Base-by-base conservation (phyloP, 1,140 invertebrate species). In the Camponotus floridanus region DNA sequence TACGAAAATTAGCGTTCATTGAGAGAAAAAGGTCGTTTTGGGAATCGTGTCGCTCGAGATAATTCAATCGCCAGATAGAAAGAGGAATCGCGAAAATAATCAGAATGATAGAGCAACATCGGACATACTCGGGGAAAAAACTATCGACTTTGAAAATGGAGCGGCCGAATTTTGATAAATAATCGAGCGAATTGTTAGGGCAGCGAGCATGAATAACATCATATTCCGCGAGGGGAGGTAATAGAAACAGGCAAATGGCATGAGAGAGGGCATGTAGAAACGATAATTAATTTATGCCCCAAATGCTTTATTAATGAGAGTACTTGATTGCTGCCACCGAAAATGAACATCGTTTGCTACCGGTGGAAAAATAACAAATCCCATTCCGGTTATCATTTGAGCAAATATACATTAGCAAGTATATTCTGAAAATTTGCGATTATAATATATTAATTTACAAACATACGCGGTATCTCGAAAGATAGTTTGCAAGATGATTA, bases 271-370 rank as follows among this genome's bases (percentile, higher is more conserved):
- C 11, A 55, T n/a, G 11, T 4, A 1, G 18, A 39, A 33, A 18
- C 33, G 59, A 65, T 80, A 78, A 67, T 76, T 65, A 80, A 85
- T 65, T 79, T 85, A 78, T 81, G 59, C 76, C 33, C 45, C 45
- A 78, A 79, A 65, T 85, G 76, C 61, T 85, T 76, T 80, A 78
- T 81, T 85, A 85, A 85, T 68, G 71, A 80, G 36, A 76, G 55
- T 73, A 86, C 65, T 88, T 87, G 80, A 86, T 81, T 73, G 68
- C 36, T 21, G n/a, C 42, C 70, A 59, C 45, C 65, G 31, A 73
- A 51, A 74, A 83, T 45, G 55, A 73, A 74, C 55, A 70, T 13
- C 6, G 62, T 33, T 33, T 42, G 42, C 7, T n/a, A 31, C 3
- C 31, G 6, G n/a, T 31, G 57, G 13, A 83, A 83, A 80, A 61